Evolutionary conservation across 2,797 vertebrate species (phyloP).

Genomic region (Balearica regulorum): DNA sequence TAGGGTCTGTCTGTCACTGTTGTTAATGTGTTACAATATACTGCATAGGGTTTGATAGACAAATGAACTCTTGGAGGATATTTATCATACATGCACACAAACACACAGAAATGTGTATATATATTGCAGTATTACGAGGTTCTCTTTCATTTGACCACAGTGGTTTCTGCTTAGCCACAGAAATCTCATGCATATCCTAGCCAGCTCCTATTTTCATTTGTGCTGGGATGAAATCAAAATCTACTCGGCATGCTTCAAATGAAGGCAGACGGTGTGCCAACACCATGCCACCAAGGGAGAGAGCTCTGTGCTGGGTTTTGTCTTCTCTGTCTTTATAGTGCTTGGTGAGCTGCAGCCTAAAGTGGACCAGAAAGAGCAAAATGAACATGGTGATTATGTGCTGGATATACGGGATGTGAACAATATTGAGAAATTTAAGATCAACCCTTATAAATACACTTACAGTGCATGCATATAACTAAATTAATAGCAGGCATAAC

Average conservation of each 20-base stretch:
- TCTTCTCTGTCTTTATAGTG: background rate
- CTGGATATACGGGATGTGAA: background rate
- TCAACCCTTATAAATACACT: background rate
- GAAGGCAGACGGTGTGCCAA: background rate
- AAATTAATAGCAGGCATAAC: conserved; percentile 59
- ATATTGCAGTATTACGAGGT: background rate
- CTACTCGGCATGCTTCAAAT: background rate
- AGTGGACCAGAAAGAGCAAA: background rate
- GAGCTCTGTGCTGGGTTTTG: background rate
- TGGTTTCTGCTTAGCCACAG: conserved; percentile 51
- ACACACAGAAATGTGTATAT: background rate
- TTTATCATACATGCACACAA: background rate
- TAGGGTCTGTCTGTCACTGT: background rate
- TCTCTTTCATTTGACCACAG: conserved; percentile 29
- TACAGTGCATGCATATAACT: background rate
- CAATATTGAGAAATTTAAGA: conserved; percentile 3
- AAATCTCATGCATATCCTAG: conserved; percentile 11
- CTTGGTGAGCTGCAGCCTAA: background rate
- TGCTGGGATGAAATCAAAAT: conserved; percentile 23
- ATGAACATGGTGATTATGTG: background rate
- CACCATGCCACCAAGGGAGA: background rate
- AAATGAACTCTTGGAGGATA: background rate
- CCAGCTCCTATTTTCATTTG: conserved; percentile 40
- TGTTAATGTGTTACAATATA: background rate
- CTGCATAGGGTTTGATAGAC: background rate